Evolutionary conservation across 2,113 vertebrate genomes (phyloP).

Genomic region (Excalfactoria chinensis): DNA sequence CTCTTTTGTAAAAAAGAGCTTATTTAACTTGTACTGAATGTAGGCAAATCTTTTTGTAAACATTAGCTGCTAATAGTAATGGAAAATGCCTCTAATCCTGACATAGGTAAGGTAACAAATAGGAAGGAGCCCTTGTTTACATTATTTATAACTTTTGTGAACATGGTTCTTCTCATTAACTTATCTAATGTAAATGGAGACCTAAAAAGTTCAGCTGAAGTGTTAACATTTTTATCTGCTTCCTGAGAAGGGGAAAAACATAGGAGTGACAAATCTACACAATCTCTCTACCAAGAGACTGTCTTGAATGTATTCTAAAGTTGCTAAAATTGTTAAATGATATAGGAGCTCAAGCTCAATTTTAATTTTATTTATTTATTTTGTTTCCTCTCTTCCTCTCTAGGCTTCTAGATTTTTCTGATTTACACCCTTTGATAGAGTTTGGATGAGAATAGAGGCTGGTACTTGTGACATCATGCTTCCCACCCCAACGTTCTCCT

Average conservation of each 20-base stretch:
- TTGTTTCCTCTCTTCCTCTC: too few relatives aligned
- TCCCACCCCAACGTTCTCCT: too few relatives aligned
- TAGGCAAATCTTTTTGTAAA: slow-evolving; percentile 25
- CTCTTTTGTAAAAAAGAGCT: background rate
- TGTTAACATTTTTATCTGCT: background rate
- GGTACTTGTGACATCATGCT: background rate
- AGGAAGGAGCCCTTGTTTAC: background rate
- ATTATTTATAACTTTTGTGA: background rate
- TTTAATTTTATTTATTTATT: background rate
- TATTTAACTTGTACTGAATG: slow-evolving; percentile 31
- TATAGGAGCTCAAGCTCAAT: background rate
- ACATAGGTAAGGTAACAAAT: background rate
- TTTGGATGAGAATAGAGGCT: background rate
- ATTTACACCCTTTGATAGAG: background rate
- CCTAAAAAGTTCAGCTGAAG: background rate
- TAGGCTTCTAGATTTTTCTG: background rate
- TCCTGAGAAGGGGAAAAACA: background rate
- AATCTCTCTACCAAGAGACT: background rate
- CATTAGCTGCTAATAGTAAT: background rate
- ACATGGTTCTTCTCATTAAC: background rate
- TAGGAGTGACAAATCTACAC: background rate
- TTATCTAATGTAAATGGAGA: background rate
- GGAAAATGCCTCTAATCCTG: slow-evolving; percentile 6
- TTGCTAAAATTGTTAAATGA: background rate
- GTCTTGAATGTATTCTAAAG: background rate